Evolutionary conservation across 2,797 vertebrate species (phyloP).

Genomic region (Dallia pectoralis): DNA sequence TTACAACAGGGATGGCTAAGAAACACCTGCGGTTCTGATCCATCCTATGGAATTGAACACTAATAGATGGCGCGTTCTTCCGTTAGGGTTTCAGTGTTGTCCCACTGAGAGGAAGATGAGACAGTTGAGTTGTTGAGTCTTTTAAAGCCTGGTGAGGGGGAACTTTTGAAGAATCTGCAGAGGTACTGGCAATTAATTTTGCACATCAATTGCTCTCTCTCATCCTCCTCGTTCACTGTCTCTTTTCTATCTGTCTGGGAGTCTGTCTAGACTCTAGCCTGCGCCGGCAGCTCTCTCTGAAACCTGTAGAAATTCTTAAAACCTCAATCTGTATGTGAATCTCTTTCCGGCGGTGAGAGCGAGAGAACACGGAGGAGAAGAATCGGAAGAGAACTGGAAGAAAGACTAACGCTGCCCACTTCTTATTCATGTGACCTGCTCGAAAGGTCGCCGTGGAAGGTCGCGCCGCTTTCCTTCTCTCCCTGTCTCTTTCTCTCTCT

Average conservation of each 20-base stretch:
- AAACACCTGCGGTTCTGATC: constrained; percentile 40
- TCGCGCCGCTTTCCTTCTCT: neutral
- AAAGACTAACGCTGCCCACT: constrained; percentile 22
- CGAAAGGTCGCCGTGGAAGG: neutral
- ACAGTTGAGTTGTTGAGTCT: constrained; percentile 46
- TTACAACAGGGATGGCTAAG: constrained; percentile 47
- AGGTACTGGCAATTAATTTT: constrained; percentile 52
- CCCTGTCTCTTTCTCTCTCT: neutral
- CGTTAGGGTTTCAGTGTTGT: constrained; percentile 33
- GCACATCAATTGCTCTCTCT: constrained; percentile 42
- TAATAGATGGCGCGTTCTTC: constrained; percentile 44
- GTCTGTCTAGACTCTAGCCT: constrained; percentile 22
- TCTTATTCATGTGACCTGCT: neutral
- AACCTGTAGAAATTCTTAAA: neutral
- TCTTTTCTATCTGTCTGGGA: constrained; percentile 26
- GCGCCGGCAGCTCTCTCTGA: constrained; percentile 19
- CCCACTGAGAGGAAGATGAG: constrained; percentile 44
- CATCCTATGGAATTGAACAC: constrained; percentile 40
- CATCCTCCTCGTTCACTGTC: constrained; percentile 25
- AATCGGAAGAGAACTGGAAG: constrained; percentile 23
- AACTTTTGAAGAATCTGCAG: constrained; percentile 46
- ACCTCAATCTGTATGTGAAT: neutral
- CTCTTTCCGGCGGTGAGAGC: neutral
- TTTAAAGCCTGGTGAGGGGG: constrained; percentile 36
- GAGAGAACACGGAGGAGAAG: constrained; percentile 11